phyloP scores from a whole-genome alignment of 1,140 invertebrate genomes.

The Drosophila busckii region DNA sequence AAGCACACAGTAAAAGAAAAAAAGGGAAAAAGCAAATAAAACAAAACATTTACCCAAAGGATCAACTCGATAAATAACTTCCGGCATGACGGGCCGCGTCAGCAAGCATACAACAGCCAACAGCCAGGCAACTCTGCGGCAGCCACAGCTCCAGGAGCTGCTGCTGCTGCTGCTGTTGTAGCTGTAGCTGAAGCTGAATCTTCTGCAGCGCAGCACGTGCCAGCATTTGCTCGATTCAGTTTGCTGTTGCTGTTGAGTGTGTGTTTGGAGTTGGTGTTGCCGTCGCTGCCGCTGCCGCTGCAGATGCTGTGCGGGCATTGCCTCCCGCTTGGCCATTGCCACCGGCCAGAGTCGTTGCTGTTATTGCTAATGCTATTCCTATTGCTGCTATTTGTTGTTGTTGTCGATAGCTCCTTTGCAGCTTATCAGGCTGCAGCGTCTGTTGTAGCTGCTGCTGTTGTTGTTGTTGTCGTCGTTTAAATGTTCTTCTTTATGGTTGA shows the following conservation, averaged over 20 bases:
- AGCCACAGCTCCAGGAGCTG: constrained; percentile 31
- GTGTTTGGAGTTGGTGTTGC: background rate
- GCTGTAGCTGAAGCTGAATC: too few relatives aligned
- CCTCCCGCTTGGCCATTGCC: constrained; percentile 39
- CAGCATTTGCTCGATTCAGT: constrained; percentile 22
- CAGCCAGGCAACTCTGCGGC: constrained; percentile 40
- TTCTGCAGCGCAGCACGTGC: too few relatives aligned
- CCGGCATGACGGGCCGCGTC: constrained; percentile 61
- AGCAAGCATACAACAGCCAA: constrained; percentile 50
- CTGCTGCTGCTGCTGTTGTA: too few relatives aligned
- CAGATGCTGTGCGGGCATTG: constrained; percentile 40
- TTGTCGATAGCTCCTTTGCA: constrained; percentile 1
- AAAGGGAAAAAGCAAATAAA: constrained; percentile 39
- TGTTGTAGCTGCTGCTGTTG: constrained; percentile 28
- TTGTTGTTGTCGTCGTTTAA: too few relatives aligned
- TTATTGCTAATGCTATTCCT: constrained; percentile 6
- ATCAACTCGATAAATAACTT: constrained; percentile 75
- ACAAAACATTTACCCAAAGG: constrained; percentile 72
- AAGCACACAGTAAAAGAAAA: too few relatives aligned
- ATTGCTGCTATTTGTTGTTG: constrained; percentile 1
- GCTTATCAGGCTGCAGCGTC: background rate
- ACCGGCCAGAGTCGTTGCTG: constrained; percentile 34
- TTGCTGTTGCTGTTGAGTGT: background rate
- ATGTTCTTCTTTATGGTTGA: constrained; percentile 48
- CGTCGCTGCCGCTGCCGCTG: constrained; percentile 9